Evolutionary conservation across 2,113 vertebrate species (phyloP), one percentile per base, ranked within the genome.

Genomic region (Otocyon megalotis): DNA sequence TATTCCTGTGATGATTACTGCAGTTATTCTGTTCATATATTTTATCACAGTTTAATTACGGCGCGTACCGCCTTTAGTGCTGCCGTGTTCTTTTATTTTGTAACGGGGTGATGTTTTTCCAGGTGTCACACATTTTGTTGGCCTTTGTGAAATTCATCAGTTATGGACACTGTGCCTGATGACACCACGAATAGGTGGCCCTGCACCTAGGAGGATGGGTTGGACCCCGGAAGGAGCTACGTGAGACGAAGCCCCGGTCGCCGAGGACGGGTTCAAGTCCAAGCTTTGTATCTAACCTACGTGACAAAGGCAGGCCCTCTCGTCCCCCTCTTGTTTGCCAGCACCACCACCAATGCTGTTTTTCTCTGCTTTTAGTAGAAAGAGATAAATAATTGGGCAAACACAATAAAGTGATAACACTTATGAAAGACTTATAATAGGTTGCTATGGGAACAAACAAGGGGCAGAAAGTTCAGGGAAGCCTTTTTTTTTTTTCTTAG

Each of bases 391-490:
- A 95, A 74, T 26, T 28, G 54, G 71, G 48, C 17, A 90, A 94
- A 35, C 80, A 48, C 12, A 93, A 83, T 71, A 69, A 82, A 96
- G 35, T 26, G 24, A 60, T 96, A 94, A 77, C 56, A 90, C 2
- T 54, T 84, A 60, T 69, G 56, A 96, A 93, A 91, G 53, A 50
- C 16, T 83, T 58, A 83, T 65, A 92, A 71, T 56, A 67, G 35
- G 65, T 95, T 98, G 26, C 88, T 77, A 93, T 96, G 92, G 90
- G 22, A 96, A 92, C 87, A 88, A 63, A 90, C 19, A 90, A 83
- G 22, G 20, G 54, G 43, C 56, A 95, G 17, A 13, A 89, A 93
- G 82, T 92, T 97, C n/a, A 97, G 79, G 24, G 80, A 85, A 58
- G 72, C 77, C 71, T 67, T 86, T 85, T 87, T 26, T 26, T 43